A percentile compares a stretch with the other conserved stretches of the same genome.
These are phyloP conservation scores for Orius insidiosus DNA, from an alignment of 1,140 invertebrate genomes.

Conservation along the genomic window DNA sequence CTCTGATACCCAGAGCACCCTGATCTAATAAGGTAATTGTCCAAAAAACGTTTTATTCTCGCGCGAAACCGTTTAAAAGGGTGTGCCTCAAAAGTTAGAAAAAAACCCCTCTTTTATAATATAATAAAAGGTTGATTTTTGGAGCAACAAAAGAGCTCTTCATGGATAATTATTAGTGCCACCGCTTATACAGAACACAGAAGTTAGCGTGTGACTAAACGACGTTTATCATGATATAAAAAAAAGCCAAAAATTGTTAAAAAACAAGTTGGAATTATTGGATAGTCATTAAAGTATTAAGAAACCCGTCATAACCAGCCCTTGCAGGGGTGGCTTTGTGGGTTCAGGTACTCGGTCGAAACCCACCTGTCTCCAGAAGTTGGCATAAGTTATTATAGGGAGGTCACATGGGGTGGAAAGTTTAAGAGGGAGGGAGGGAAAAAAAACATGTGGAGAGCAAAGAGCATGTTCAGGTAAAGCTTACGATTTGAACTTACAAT, in stretches of 20 bases:
- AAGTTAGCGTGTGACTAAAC: slow-evolving; percentile 3
- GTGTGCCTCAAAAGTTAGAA: too few species aligned
- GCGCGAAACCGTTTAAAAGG: too few species aligned
- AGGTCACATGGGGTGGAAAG: not conserved
- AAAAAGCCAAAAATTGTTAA: not conserved
- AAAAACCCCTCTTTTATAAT: too few species aligned
- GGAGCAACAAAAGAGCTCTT: too few species aligned
- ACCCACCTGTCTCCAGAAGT: slow-evolving; percentile 3
- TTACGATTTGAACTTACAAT: slow-evolving; percentile 1
- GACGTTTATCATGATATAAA: not conserved
- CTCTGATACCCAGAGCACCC: too few species aligned
- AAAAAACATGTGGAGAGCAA: slow-evolving; percentile 3
- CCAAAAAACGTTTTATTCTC: too few species aligned
- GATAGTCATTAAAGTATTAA: slow-evolving; percentile 1
- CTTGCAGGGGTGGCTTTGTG: not conserved
- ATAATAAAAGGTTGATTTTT: too few species aligned
- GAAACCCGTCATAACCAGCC: not conserved
- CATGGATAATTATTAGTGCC: too few species aligned
- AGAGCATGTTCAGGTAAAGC: slow-evolving; percentile 4
- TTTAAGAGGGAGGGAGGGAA: not conserved
- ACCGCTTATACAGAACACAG: not conserved
- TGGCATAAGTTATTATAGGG: slow-evolving; percentile 3
- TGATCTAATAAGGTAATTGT: too few species aligned
- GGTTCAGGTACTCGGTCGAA: not conserved
- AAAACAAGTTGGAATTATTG: slow-evolving; percentile 2